phyloP scores from a whole-genome alignment of 2,797 vertebrate genomes.

The Decapterus maruadsi region DNA sequence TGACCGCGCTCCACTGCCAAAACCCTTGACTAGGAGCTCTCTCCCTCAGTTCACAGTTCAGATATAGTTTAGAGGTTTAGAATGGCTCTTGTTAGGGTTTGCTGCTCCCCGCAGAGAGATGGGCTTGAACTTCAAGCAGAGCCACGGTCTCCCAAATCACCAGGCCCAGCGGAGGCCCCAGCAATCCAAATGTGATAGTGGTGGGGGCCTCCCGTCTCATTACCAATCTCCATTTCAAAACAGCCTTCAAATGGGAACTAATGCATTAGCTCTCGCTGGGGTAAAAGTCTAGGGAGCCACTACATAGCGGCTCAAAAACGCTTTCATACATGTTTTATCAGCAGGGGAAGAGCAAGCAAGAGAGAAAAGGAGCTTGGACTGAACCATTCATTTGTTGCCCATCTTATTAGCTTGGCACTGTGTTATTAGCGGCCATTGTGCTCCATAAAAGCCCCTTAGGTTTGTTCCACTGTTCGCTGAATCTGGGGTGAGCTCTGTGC shows the following conservation, averaged over 20 bases:
- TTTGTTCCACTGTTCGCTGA: slow-evolving; percentile 76
- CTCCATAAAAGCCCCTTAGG: slow-evolving; percentile 78
- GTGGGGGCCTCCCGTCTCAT: slow-evolving; percentile 79
- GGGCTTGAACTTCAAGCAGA: slow-evolving; percentile 72
- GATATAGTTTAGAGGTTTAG: slow-evolving; percentile 75
- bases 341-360: slow-evolving; percentile 67
- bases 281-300: slow-evolving; percentile 75
- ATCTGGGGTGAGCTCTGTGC: slow-evolving; percentile 78
- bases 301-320: slow-evolving; percentile 75
- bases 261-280: slow-evolving; percentile 81
- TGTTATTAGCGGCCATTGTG: slow-evolving; percentile 84
- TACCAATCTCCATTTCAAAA: slow-evolving; percentile 86
- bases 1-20: slow-evolving; percentile 59
- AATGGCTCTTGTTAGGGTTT: slow-evolving; percentile 71
- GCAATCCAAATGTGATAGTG: slow-evolving; percentile 82
- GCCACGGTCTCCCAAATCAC: slow-evolving; percentile 75
- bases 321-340: slow-evolving; percentile 86
- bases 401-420: slow-evolving; percentile 84
- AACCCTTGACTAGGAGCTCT: slow-evolving; percentile 69
- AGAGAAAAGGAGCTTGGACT: slow-evolving; percentile 78
- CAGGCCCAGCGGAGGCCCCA: slow-evolving; percentile 73
- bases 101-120: slow-evolving; percentile 73
- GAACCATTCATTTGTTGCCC: slow-evolving; percentile 81
- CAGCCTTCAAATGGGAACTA: slow-evolving; percentile 83
- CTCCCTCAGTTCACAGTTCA: slow-evolving; percentile 73